These are phyloP conservation scores for Theocolax elegans DNA, from an alignment of 1,140 invertebrate genomes.

Conservation along the genomic window DNA sequence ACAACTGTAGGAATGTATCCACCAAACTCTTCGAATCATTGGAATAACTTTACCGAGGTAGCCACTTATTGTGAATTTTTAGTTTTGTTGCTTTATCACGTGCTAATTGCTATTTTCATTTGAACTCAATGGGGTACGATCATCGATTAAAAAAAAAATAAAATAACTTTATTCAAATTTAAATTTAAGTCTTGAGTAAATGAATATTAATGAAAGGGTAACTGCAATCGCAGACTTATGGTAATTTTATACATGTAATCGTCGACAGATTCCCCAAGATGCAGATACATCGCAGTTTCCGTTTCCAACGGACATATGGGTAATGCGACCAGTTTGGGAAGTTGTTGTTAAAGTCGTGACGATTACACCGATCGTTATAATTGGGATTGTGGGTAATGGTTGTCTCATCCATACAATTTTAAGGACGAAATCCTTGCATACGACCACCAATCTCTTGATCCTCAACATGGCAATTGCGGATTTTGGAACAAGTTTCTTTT, in stretches of 20 bases:
- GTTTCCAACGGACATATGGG: slow-evolving; percentile 74
- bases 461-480: slow-evolving; percentile 84
- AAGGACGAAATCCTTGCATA: slow-evolving; percentile 75
- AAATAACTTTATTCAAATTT: too few species aligned
- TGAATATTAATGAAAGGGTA: too few species aligned
- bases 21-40: not conserved
- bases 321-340: slow-evolving; percentile 69
- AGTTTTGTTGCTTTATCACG: too few species aligned
- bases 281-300: slow-evolving; percentile 40
- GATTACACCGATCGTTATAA: slow-evolving; percentile 72
- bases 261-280: slow-evolving; percentile 22
- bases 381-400: slow-evolving; percentile 79
- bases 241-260: too few species aligned
- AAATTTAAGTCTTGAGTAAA: too few species aligned
- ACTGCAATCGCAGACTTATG: too few species aligned
- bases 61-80: too few species aligned
- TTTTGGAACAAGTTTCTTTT: slow-evolving; percentile 78
- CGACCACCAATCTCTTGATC: slow-evolving; percentile 84
- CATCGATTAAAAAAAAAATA: too few species aligned
- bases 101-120: too few species aligned
- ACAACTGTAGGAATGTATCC: not conserved
- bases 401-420: slow-evolving; percentile 77
- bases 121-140: too few species aligned
- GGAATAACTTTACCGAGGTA: slow-evolving; percentile 1
- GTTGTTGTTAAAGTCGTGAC: slow-evolving; percentile 72